Conservation (phyloP, 2,888 invertebrate species). For the Stenchaetothrips biformis region DNA sequence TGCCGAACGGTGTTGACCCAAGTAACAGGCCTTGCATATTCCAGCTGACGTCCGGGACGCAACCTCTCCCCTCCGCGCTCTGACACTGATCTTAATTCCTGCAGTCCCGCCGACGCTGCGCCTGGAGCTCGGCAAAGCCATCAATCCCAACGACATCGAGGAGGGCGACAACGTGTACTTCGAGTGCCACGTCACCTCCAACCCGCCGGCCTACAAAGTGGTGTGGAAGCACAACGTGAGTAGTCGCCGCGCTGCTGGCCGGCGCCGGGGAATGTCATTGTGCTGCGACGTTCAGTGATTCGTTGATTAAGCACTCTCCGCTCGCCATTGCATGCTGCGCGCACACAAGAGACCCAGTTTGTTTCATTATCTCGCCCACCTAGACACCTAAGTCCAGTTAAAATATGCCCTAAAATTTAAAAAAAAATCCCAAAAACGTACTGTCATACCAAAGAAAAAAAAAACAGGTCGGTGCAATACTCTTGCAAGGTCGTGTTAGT, state of each 20-base stretch:
- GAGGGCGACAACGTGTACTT: constrained; percentile 75
- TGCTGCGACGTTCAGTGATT: neutral
- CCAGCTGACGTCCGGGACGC: too few species aligned
- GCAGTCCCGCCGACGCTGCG: constrained; percentile 64
- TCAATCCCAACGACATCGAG: constrained; percentile 71
- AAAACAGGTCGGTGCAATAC: too few species aligned
- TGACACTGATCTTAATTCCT: constrained; percentile 31
- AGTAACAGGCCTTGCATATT: too few species aligned
- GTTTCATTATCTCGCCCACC: too few species aligned
- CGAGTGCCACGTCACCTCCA: constrained; percentile 69
- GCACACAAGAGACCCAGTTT: neutral
- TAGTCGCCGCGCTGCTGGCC: constrained; percentile 41
- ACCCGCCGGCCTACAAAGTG: constrained; percentile 73
- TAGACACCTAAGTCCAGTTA: too few species aligned
- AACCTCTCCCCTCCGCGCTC: neutral
- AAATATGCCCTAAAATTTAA: too few species aligned
- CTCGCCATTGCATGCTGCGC: neutral
- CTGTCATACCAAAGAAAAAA: too few species aligned
- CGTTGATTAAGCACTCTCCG: neutral
- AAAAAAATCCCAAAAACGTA: neutral
- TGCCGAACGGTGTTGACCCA: too few species aligned
- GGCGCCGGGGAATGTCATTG: neutral
- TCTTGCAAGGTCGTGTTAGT: too few species aligned
- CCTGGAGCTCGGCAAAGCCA: constrained; percentile 63
- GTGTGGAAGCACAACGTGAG: constrained; percentile 75